Base-by-base conservation (phyloP, 2,888 invertebrate species). In the Helleia helle region DNA sequence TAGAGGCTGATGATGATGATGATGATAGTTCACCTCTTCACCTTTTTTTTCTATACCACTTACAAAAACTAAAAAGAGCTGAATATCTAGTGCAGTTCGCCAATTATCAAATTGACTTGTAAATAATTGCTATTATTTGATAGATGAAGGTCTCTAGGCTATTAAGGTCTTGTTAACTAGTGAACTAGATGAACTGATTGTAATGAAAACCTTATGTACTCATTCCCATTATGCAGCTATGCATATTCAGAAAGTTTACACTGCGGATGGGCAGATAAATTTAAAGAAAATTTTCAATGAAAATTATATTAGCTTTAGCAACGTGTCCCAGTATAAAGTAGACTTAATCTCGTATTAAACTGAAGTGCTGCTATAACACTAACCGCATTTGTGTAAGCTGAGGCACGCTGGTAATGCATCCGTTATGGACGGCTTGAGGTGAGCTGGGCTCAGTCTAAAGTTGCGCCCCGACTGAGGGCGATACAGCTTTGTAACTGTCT, bases 361-460 rank as follows among this genome's bases (percentile, higher is more conserved):
- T 52, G 58, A 65, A 59, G 59, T 59, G 60, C 54, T 56, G 58
- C 62, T 70, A 49, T 55, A 49, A 50, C 50, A 49, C 52, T 64
- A 63, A 68, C 68, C 64, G 65, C 65, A 61, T 55, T 48, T 48
- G 50, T 60, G 64, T 65, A 58, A 66, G 56, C 55, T 50, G 55
- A 59, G 48, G 50, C 50, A 42, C 41, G 47, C 55, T 52, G 38
- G 51, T 50, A 47, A 55, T 55, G 55, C 52, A 54, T 50, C 48
- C 50, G 52, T 53, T 50, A 55, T 50, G 51, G 48, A 44, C 47
- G 50, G 48, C 49, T 49, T 47, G 50, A 51, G 49, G 49, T 50
- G 48, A 49, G 47, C 46, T 38, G 43, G 41, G 44, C 43, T 48
- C 41, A 15, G 38, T 38, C 41, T 46, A 46, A 41, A 17, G 30